These are phyloP conservation scores for Limenitis camilla DNA, from an alignment of 2,888 invertebrate species.

Conservation along the genomic window DNA sequence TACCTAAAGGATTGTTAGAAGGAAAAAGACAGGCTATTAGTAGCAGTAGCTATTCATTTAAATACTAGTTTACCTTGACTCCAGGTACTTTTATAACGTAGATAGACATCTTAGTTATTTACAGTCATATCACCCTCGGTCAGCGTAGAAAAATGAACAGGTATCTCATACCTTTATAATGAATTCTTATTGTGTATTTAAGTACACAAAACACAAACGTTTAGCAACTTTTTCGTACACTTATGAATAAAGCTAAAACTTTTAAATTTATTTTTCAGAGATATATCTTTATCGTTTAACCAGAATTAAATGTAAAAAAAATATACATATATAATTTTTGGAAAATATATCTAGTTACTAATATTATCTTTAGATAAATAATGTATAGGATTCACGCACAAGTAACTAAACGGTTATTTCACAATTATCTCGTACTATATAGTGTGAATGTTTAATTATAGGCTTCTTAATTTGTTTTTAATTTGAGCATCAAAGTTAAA, in stretches of 20 bases:
- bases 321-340: too few relatives aligned
- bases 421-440: background rate
- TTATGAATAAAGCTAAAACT: too few relatives aligned
- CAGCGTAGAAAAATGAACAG: background rate
- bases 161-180: background rate
- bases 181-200: too few relatives aligned
- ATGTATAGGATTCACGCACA: too few relatives aligned
- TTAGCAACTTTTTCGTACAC: too few relatives aligned
- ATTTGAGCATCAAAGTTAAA: background rate
- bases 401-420: background rate
- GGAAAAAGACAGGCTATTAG: conserved; percentile 5
- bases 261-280: too few relatives aligned
- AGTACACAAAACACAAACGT: too few relatives aligned
- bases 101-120: background rate
- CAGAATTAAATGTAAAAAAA: too few relatives aligned
- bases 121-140: background rate
- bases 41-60: background rate
- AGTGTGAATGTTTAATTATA: background rate
- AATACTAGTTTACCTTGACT: conserved; percentile 10
- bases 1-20: background rate
- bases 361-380: background rate
- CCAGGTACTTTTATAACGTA: conserved; percentile 1
- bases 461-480: background rate
- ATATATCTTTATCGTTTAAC: too few relatives aligned
- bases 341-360: too few relatives aligned